Evolutionary conservation across 2,888 invertebrate genomes (phyloP).

Genomic region (Dryobota labecula): DNA sequence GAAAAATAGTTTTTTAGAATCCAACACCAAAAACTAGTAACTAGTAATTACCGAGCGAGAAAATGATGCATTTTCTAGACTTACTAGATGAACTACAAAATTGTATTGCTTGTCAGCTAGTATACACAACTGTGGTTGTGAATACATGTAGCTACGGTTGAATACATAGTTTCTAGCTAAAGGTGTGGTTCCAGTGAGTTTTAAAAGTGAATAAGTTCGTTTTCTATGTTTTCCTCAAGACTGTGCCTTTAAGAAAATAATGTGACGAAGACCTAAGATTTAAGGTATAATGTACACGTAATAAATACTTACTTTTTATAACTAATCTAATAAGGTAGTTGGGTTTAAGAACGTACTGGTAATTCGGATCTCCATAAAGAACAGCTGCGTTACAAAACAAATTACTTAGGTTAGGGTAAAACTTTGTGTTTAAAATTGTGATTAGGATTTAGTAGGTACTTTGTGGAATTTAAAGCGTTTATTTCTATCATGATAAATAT

Average conservation of each 20-base stretch:
- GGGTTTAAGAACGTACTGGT: slow-evolving; percentile 12
- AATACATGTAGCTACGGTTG: not conserved
- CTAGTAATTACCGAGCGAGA: not conserved
- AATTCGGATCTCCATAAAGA: slow-evolving; percentile 17
- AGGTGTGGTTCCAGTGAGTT: slow-evolving; percentile 4
- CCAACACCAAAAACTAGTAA: not conserved
- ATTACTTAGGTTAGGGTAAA: not conserved
- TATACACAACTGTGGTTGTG: not conserved
- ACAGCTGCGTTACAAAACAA: not conserved
- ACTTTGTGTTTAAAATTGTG: slow-evolving; percentile 4
- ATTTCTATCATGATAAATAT: slow-evolving; percentile 12
- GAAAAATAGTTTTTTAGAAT: not conserved
- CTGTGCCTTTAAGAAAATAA: slow-evolving; percentile 15
- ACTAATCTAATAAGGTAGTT: slow-evolving; percentile 22
- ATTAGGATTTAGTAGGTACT: slow-evolving; percentile 9
- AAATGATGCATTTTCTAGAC: not conserved
- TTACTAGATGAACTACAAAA: not conserved
- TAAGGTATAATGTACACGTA: slow-evolving; percentile 13
- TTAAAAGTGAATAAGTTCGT: slow-evolving; percentile 5
- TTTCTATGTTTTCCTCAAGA: slow-evolving; percentile 3
- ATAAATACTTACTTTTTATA: slow-evolving; percentile 21
- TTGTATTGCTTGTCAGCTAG: not conserved
- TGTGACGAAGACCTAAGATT: slow-evolving; percentile 25
- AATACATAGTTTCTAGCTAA: not conserved
- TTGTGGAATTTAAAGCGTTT: slow-evolving; percentile 33